Base-by-base conservation (phyloP, 2,888 invertebrate genomes). In the Emmelina monodactyla region DNA sequence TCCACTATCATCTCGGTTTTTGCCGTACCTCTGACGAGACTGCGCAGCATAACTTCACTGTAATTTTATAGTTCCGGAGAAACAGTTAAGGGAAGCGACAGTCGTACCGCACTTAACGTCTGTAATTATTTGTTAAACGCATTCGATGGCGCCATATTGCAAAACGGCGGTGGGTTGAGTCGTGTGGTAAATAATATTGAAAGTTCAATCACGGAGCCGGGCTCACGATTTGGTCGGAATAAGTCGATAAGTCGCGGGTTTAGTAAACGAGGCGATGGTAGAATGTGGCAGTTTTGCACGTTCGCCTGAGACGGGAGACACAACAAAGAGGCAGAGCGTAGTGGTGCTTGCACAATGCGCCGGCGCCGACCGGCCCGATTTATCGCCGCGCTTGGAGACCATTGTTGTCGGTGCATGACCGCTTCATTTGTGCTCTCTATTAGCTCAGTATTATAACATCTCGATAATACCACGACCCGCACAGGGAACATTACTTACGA, bases 51-150 rank as follows among this genome's bases (percentile, higher is more conserved):
- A 51, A 55, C 55, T 49, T 46, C 46, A 50, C 46, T 42, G 62
- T 64, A 69, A 66, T 69, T 71, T 68, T 63, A 68, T 66, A 65
- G 71, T 69, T 71, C 68, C 67, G 67, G 62, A 59, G 65, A 71
- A 68, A 60, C 62, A 46, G 60, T 61, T 58, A 55, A 60, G 55
- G 59, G 62, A 61, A 62, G 56, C 59, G 48, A 56, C 55, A 50
- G 52, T 53, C 48, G 29, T 13, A 29, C 11, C 9, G 54, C 45
- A 51, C 51, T 58, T 58, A 58, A 55, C 47, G 53, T 44, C 43
- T 51, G 49, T 61, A 66, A 69, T 69, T 61, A 53, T 58, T 59
- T 50, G 55, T 53, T 56, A 58, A 63, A 58, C 52, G 56, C 48
- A 44, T 50, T 44, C 51, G 47, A 53, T 58, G 61, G 61, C 62